Percentiles rank a stretch among this genome's conserved stretches.
phyloP scores from a whole-genome alignment of 2,888 invertebrate species.

The Drosophila atripex region DNA sequence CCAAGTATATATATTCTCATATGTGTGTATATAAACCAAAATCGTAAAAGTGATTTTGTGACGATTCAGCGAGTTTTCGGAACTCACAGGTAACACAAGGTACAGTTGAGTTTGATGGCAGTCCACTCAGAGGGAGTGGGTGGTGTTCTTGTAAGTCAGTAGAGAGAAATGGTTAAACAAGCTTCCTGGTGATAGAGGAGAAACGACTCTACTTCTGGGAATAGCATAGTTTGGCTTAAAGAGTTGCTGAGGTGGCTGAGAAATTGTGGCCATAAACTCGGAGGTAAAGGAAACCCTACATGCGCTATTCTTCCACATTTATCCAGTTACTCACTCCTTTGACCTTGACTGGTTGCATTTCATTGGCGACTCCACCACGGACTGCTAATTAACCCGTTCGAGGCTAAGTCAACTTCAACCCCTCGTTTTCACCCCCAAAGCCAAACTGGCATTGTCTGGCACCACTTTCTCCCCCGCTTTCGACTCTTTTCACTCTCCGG shows the following conservation, averaged over 20 bases:
- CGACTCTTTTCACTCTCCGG: constrained; percentile 3
- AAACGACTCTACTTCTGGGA: constrained; percentile 22
- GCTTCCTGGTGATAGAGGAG: constrained; percentile 34
- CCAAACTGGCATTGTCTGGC: constrained; percentile 4
- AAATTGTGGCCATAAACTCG: constrained; percentile 8
- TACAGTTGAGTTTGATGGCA: constrained; percentile 14
- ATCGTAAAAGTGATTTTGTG: constrained; percentile 79
- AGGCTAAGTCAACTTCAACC: constrained; percentile 31
- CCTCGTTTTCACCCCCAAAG: constrained; percentile 6
- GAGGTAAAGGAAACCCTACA: background rate
- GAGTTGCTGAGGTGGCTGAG: constrained; percentile 21
- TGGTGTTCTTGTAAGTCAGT: constrained; percentile 17
- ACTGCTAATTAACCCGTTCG: constrained; percentile 71
- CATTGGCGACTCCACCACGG: constrained; percentile 56
- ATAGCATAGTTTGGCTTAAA: constrained; percentile 33
- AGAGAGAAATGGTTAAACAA: constrained; percentile 24
- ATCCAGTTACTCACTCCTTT: constrained; percentile 3
- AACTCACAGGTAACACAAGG: constrained; percentile 32
- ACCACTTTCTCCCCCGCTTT: constrained; percentile 23
- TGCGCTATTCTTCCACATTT: background rate
- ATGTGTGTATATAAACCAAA: constrained; percentile 74
- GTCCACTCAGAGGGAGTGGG: background rate
- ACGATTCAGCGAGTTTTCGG: constrained; percentile 70
- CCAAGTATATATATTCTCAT: constrained; percentile 29
- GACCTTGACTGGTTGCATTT: constrained; percentile 39